Base-by-base conservation (phyloP, 2,797 vertebrate genomes). In the Hafferia zeledoni region DNA sequence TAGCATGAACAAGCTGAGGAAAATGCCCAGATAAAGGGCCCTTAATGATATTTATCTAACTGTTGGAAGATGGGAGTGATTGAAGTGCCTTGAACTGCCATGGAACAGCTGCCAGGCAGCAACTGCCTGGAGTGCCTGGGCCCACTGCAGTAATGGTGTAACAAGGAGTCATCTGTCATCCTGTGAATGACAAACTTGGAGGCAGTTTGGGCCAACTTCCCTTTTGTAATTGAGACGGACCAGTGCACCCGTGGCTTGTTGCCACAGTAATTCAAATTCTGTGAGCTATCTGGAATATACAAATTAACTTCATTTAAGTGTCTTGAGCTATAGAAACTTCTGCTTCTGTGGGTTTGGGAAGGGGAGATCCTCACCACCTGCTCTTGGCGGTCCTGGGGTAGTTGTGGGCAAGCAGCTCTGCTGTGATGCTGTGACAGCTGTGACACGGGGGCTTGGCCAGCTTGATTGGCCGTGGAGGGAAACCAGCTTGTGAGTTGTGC, bases 31-130 rank as follows among this genome's bases (percentile, higher is more conserved):
- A 60, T 80, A 31, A 77, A 86, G 87, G 57, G 31, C 44, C 33
- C 30, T 92, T 87, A 76, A 85, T 93, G 77, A 30, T 69, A 35
- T 93, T 92, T 84, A 35, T 52, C 28, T 41, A 31, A 55, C 63
- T 76, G 31, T 61, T 61, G 80, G 86, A 92, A 80, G 61, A 65
- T 76, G 77, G 81, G 67, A 69, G 39, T 0, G 1, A 55, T 28
- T 37, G 18, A 35, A 91, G 69, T 30, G n/a, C 50, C 81, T 84
- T 61, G 77, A 76, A 7, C 52, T 69, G 88, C 70, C 50, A 3
- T 41, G 0, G 17, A 61, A 8, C 86, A 92, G 90, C 83, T 93
- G 92, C 63, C 70, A 69, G n/a, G 70, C 61, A 46, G 78, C 20
- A 53, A 28, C 35, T 46, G 84, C 25, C 41, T 25, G 64, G 61